Evolutionary conservation across 2,113 vertebrate species (phyloP).

Genomic region (Pseudopodoces humilis): DNA sequence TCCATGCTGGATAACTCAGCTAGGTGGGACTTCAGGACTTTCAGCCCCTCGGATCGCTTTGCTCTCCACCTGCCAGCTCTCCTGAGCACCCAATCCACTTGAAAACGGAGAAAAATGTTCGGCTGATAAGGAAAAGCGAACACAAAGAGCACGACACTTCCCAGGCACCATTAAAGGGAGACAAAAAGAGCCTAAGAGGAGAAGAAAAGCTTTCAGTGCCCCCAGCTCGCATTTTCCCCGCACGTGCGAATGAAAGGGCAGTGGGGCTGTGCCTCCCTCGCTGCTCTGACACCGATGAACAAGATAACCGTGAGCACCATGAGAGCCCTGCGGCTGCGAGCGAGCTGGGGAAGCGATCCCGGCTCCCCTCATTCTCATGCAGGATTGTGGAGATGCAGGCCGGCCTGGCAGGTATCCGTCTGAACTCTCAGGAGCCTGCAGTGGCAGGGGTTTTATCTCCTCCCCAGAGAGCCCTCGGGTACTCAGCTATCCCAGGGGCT

Average conservation of each 20-base stretch:
- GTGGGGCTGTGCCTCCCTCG: too few species aligned
- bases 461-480: not conserved
- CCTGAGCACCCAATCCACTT: not conserved
- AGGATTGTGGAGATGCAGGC: not conserved
- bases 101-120: not conserved
- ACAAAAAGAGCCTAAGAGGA: not conserved
- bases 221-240: not conserved
- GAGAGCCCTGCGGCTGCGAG: rapidly evolving
- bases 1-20: not conserved
- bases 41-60: not conserved
- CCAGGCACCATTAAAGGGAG: not conserved
- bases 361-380: not conserved
- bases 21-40: not conserved
- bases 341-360: not conserved
- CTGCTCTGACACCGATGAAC: not conserved
- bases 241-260: not conserved
- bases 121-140: not conserved
- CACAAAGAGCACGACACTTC: not conserved
- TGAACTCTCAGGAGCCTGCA: not conserved
- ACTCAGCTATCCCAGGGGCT: not conserved
- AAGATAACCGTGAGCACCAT: rapidly evolving
- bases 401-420: not conserved
- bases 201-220: not conserved
- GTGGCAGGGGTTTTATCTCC: not conserved
- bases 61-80: not conserved